Base-by-base conservation (phyloP, 2,797 vertebrate genomes). In the Typhlichthys subterraneus region DNA sequence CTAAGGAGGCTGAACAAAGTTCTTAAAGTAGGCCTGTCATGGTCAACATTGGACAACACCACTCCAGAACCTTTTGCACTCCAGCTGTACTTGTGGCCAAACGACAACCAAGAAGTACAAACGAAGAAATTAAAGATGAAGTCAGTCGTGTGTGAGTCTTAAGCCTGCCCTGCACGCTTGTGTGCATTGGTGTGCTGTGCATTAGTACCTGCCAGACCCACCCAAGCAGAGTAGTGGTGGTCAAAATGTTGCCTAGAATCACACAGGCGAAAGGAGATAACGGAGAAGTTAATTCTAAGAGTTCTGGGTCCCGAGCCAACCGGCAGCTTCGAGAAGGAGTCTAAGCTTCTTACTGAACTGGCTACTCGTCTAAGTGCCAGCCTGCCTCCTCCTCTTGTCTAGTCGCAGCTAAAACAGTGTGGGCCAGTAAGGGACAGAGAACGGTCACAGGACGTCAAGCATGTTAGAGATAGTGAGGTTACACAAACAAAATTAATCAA, bases 341-440 rank as follows among this genome's bases (percentile, higher is more conserved):
- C 82, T 88, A 92, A 93, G 91, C 92, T 76, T 91, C 91, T 94
- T 92, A 92, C 65, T 75, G 77, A 75, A 79, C 82, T 81, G 69
- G 59, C 67, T 80, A 70, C 69, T 70, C 69, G 76, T 67, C 73
- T 61, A 14, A 52, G 14, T 17, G 15, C 50, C 50, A 52, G 38
- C 63, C 52, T 63, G 73, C 64, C 74, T 73, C 70, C 67, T 82
- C 74, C 57, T 65, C 67, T 63, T 38, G 33, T 38, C 57, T 56
- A 76, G 60, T 72, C 60, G 53, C 72, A 50, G 69, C 71, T 64
- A 73, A 82, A 79, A 85, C 70, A 65, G 67, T 79, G 73, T 80
- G 47, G 66, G 59, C 70, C 76, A 70, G 76, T 75, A 61, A 64
- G 64, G 52, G 56, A 69, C 2, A 45, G 23, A 59, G 72, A 70